phyloP scores from a whole-genome alignment of 2,113 vertebrate species.

The Oreochromis niloticus region DNA sequence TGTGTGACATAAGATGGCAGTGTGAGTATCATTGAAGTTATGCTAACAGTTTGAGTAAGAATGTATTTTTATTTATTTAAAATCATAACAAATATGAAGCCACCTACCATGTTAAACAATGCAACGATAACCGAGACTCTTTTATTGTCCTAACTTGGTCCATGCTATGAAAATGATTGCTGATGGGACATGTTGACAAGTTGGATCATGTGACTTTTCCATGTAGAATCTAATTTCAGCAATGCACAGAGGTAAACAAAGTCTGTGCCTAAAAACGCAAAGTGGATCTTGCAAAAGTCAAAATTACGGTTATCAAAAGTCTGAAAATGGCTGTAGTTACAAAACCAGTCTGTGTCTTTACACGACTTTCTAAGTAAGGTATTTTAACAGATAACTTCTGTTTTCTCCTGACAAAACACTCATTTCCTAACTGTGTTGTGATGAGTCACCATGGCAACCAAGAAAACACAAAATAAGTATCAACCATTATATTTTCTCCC shows the following conservation, averaged over 20 bases:
- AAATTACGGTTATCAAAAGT: not conserved
- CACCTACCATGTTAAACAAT: not conserved
- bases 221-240: not conserved
- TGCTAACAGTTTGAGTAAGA: not conserved
- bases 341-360: not conserved
- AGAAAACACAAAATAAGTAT: no score
- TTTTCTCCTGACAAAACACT: no score
- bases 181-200: not conserved
- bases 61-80: no score
- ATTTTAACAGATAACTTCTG: no score
- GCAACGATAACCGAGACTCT: not conserved
- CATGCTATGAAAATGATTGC: not conserved
- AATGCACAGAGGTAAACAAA: not conserved
- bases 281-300: not conserved
- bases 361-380: not conserved
- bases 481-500: no score
- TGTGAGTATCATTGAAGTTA: not conserved
- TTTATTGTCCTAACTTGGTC: not conserved
- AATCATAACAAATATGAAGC: not conserved
- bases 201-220: not conserved
- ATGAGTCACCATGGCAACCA: no score
- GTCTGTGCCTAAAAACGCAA: not conserved
- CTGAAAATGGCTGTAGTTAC: not conserved
- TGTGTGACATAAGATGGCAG: not conserved
- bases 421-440: no score